A percentile compares a stretch with the other conserved stretches of the same genome.
Evolutionary conservation across 37 sponge, comb jelly and placozoan genomes (phyloP).

Genomic region (Haliclona indistincta): DNA sequence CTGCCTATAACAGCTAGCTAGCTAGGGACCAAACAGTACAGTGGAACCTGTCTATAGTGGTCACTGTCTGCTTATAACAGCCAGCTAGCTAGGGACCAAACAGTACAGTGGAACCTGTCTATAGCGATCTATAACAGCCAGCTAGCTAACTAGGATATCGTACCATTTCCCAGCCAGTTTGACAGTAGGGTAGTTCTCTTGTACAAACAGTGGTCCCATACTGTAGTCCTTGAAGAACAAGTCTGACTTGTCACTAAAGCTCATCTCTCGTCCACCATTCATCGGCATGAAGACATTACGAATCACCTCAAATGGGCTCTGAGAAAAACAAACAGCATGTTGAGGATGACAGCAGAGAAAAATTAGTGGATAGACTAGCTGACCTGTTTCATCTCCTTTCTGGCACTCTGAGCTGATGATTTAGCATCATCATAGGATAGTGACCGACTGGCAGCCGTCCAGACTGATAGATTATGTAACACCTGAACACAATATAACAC

Average conservation of each 20-base stretch:
- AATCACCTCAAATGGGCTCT: slow-evolving; percentile 93
- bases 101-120: no score
- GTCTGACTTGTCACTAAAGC: slow-evolving; percentile 73
- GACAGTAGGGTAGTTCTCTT: slow-evolving; percentile 88
- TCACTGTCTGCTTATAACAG: no score
- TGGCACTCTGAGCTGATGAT: slow-evolving; percentile 46
- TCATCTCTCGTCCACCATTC: slow-evolving; percentile 51
- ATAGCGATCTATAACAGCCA: not conserved
- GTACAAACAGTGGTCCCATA: slow-evolving; percentile 91
- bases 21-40: no score
- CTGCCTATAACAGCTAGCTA: no score
- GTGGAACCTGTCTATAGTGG: no score
- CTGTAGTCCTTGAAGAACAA: slow-evolving; percentile 97
- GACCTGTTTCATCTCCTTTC: slow-evolving; percentile 76
- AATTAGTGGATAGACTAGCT: not conserved
- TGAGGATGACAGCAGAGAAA: not conserved
- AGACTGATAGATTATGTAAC: slow-evolving; percentile 85
- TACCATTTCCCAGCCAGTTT: slow-evolving; percentile 48
- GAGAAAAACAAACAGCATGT: not conserved
- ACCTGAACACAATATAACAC: slow-evolving; percentile 38
- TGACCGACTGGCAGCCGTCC: slow-evolving; percentile 66
- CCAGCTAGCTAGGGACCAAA: no score
- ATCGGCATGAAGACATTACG: slow-evolving; percentile 67
- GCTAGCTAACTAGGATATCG: no score
- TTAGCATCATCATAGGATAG: slow-evolving; percentile 63